Conservation (phyloP, 1,140 invertebrate genomes). For the Conopomorpha cramerella region DNA sequence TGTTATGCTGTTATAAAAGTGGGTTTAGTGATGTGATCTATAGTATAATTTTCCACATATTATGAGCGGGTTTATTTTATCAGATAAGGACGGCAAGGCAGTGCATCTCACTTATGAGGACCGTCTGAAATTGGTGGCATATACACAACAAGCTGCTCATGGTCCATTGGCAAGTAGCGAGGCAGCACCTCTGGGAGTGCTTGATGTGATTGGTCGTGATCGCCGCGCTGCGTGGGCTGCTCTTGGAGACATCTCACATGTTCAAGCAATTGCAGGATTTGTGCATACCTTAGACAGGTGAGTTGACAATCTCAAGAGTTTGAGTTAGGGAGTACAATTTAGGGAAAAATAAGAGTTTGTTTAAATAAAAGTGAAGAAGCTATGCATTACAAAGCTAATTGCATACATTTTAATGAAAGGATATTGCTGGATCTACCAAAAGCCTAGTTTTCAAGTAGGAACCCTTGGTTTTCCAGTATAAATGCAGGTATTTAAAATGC, state of each 20-base stretch:
- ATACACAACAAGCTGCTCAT: slow-evolving; percentile 88
- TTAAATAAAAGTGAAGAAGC: background rate
- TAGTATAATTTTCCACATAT: slow-evolving; percentile 2
- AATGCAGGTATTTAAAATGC: no score
- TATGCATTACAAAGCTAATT: slow-evolving; percentile 3
- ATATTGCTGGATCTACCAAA: no score
- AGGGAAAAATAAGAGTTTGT: background rate
- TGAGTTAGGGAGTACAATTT: background rate
- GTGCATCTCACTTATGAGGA: slow-evolving; percentile 93
- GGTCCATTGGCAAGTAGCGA: slow-evolving; percentile 81
- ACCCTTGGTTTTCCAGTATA: no score
- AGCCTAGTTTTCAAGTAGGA: background rate
- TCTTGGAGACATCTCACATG: slow-evolving; percentile 81
- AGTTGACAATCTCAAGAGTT: slow-evolving; percentile 2
- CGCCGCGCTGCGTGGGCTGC: slow-evolving; percentile 91
- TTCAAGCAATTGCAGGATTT: slow-evolving; percentile 91
- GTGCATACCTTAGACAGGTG: slow-evolving; percentile 81
- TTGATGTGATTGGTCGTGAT: slow-evolving; percentile 95
- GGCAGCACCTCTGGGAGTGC: slow-evolving; percentile 83
- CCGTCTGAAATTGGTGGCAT: slow-evolving; percentile 88
- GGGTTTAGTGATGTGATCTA: slow-evolving; percentile 9
- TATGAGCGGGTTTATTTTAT: slow-evolving; percentile 2
- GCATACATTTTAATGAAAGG: no score
- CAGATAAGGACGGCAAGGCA: slow-evolving; percentile 94
- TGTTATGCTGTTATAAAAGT: slow-evolving; percentile 4